These are phyloP conservation scores for Scelioninae gen. 1 DNA, from an alignment of 2,888 invertebrate species.

Conservation along the genomic window DNA sequence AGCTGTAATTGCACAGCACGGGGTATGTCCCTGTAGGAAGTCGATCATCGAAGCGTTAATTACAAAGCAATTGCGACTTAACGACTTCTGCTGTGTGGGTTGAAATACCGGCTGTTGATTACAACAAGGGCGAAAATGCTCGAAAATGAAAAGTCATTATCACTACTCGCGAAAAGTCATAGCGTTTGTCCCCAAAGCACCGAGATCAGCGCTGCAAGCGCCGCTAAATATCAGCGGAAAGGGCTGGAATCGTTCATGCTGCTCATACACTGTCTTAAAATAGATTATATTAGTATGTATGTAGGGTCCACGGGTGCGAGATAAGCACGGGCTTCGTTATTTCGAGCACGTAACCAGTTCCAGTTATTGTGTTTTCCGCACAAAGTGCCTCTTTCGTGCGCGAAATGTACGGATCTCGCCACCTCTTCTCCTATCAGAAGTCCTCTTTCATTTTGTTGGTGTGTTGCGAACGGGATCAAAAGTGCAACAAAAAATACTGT, in stretches of 20 bases:
- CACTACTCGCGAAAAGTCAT: conserved; percentile 1
- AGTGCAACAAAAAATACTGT: conserved; percentile 74
- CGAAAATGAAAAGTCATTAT: conserved; percentile 27
- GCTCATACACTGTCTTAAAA: conserved; percentile 51
- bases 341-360: conserved; percentile 83
- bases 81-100: conserved; percentile 27
- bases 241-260: conserved; percentile 39
- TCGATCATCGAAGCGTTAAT: conserved; percentile 40
- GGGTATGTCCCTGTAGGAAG: conserved; percentile 24
- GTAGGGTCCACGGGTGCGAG: conserved; percentile 47
- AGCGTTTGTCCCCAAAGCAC: not conserved
- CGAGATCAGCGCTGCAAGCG: conserved; percentile 6
- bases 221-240: conserved; percentile 21
- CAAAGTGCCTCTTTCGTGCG: conserved; percentile 82
- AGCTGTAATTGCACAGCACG: conserved; percentile 19
- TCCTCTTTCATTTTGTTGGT: conserved; percentile 75
- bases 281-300: conserved; percentile 59
- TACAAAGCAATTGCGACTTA: conserved; percentile 34
- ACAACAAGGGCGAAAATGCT: conserved; percentile 7
- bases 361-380: conserved; percentile 82
- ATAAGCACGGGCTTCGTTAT: conserved; percentile 75
- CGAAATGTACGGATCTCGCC: conserved; percentile 78
- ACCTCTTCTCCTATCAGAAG: conserved; percentile 68
- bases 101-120: conserved; percentile 25
- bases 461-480: conserved; percentile 78